These are phyloP conservation scores for Maconellicoccus hirsutus DNA, from an alignment of 1,140 invertebrate genomes.

Conservation along the genomic window DNA sequence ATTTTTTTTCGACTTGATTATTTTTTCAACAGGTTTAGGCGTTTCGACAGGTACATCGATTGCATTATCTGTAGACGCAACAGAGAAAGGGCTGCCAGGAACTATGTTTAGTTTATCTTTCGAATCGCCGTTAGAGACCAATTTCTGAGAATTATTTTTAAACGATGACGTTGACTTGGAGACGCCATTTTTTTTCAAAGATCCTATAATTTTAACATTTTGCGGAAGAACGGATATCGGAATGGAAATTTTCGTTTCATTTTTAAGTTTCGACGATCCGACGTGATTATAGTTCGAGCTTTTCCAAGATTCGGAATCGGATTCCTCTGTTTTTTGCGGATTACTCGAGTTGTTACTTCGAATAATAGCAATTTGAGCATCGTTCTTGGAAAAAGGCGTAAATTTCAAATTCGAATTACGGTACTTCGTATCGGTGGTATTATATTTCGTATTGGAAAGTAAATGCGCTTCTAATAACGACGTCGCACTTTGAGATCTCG, in stretches of 20 bases:
- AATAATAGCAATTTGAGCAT: not conserved
- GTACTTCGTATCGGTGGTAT: not conserved
- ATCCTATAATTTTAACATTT: constrained; percentile 14
- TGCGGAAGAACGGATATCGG: constrained; percentile 9
- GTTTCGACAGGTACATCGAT: not conserved
- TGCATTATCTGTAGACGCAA: not conserved
- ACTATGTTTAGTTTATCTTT: not conserved
- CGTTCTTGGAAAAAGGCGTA: not conserved
- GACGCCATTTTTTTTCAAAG: not conserved
- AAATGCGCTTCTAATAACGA: constrained; percentile 16
- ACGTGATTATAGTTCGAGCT: not conserved
- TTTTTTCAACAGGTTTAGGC: not conserved
- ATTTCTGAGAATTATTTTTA: not conserved
- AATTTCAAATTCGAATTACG: constrained; percentile 11
- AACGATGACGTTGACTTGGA: not conserved
- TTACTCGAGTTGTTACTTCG: not conserved
- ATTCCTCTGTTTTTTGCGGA: not conserved
- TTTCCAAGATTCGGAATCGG: not conserved
- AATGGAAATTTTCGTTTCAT: constrained; percentile 12
- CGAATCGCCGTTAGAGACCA: not conserved
- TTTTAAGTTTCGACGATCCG: constrained; percentile 6
- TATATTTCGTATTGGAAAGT: constrained; percentile 15
- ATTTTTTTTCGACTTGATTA: constrained; percentile 1
- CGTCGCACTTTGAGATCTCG: not conserved
- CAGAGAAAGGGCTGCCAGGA: not conserved